Evolutionary conservation across 1,140 invertebrate species (phyloP).

Genomic region (Micrasema minimum): DNA sequence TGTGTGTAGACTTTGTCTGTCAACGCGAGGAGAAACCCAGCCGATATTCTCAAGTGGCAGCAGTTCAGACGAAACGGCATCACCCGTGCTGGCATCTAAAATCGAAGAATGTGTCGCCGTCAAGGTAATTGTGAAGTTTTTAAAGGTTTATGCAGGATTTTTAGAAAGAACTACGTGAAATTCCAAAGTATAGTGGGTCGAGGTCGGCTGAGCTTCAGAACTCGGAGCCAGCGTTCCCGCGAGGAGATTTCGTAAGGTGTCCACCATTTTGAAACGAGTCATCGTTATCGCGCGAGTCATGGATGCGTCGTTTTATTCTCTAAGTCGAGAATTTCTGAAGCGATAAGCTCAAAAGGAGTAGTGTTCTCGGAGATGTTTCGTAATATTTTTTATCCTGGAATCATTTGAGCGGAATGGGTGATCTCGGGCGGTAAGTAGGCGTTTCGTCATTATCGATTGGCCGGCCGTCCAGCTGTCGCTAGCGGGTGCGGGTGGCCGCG

Average conservation of each 20-base stretch:
- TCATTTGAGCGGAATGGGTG: constrained; percentile 43
- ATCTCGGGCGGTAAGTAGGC: constrained; percentile 57
- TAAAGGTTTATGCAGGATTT: constrained; percentile 6
- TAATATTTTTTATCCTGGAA: constrained; percentile 3
- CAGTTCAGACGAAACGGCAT: constrained; percentile 64
- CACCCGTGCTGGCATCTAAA: constrained; percentile 67
- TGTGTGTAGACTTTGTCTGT: constrained; percentile 72
- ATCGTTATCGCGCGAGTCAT: constrained; percentile 62
- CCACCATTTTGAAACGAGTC: constrained; percentile 68
- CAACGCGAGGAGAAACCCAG: constrained; percentile 66
- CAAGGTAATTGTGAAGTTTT: constrained; percentile 64
- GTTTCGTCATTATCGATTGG: constrained; percentile 65
- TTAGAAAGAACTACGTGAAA: constrained; percentile 8
- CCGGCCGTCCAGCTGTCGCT: constrained; percentile 60
- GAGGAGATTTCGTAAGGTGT: constrained; percentile 68
- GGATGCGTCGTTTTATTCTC: constrained; percentile 50
- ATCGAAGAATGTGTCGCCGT: constrained; percentile 72
- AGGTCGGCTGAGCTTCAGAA: constrained; percentile 39
- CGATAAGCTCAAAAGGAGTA: constrained; percentile 14
- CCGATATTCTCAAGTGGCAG: constrained; percentile 60
- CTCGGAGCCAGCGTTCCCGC: constrained; percentile 44
- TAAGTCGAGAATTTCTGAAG: constrained; percentile 16
- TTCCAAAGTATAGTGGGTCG: constrained; percentile 37
- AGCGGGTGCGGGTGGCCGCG: too few species aligned
- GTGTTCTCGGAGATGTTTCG: constrained; percentile 4